Evolutionary conservation across 2,113 vertebrate species (phyloP), one percentile per base, ranked within the genome.

Genomic region (Amazona vittata): DNA sequence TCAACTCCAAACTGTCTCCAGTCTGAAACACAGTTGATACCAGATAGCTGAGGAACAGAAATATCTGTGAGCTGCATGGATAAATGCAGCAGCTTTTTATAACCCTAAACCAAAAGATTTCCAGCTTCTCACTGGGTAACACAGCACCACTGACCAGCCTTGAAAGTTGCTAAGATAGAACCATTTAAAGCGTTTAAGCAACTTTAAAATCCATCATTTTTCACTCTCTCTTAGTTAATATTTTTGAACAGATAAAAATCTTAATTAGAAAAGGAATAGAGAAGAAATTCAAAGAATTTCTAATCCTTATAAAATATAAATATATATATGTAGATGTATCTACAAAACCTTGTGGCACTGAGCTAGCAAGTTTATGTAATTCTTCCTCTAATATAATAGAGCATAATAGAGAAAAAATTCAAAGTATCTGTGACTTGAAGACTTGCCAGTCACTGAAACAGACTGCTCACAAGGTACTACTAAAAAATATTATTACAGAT

Each of bases 371-470:
- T 52, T 83, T 37, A 78, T 33, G 17, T 22, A 52, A 67, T 57
- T 63, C 47, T 73, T 68, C 24, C 20, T 17, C 3, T 62, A 46
- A 50, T 31, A 67, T 13, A 77, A 67, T 8, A 67, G 9, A 67
- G 14, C 31, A 55, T 43, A 69, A 63, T 2, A 65, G 25, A 76
- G 26, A 63, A 86, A 57, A 63, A 69, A 39, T 26, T 62, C 10
- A 9, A 63, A 43, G 47, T 47, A 37, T 57, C 31, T 41, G 25
- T 35, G 64, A 93, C 74, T 57, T 90, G 90, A 95, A 96, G 37
- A 82, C 33, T 50, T 65, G 74, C 94, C 73, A 62, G 33, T 70
- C 77, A 89, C 49, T 91, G 74, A 96, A 97, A 67, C 75, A 49
- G 52, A 74, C 80, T 90, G 55, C 46, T 95, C 21, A 60, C 20